These are phyloP conservation scores for Blastobasis adustella DNA, from an alignment of 2,888 invertebrate species.

Conservation along the genomic window DNA sequence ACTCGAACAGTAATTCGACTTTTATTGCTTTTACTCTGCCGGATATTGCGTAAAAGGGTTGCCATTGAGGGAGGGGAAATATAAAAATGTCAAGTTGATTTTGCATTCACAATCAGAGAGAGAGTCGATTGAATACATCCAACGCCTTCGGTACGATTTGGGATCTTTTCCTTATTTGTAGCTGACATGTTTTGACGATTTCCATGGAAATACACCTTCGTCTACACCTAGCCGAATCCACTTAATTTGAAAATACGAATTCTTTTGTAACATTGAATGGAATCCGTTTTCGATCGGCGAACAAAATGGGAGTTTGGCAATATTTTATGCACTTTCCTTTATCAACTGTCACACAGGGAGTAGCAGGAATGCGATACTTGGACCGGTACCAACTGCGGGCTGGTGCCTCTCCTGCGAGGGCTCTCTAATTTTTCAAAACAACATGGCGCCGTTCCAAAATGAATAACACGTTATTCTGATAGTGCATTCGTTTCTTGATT, in stretches of 20 bases:
- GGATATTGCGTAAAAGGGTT: slow-evolving; percentile 42
- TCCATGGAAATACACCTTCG: too few species aligned
- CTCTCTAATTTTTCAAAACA: slow-evolving; percentile 62
- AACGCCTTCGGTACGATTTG: too few species aligned
- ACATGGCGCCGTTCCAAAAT: slow-evolving; percentile 55
- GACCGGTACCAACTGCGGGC: slow-evolving; percentile 39
- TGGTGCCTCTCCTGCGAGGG: slow-evolving; percentile 2
- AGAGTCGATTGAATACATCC: too few species aligned
- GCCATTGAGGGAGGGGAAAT: slow-evolving; percentile 33
- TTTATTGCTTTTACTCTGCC: slow-evolving; percentile 58
- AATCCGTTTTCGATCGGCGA: too few species aligned
- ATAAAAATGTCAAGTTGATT: slow-evolving; percentile 6
- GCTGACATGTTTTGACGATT: too few species aligned
- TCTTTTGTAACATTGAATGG: too few species aligned
- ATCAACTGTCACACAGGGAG: too few species aligned
- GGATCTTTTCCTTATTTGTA: too few species aligned
- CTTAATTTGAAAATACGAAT: too few species aligned
- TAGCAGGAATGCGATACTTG: slow-evolving; percentile 27
- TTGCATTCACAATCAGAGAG: neutral
- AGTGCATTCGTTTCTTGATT: slow-evolving; percentile 39
- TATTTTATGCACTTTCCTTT: too few species aligned
- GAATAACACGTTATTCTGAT: slow-evolving; percentile 45
- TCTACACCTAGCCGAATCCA: too few species aligned
- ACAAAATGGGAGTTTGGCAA: too few species aligned
- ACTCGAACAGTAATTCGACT: slow-evolving; percentile 65